These are phyloP conservation scores for Notocelia uddmanniana DNA, from an alignment of 2,888 invertebrate genomes.

Conservation along the genomic window DNA sequence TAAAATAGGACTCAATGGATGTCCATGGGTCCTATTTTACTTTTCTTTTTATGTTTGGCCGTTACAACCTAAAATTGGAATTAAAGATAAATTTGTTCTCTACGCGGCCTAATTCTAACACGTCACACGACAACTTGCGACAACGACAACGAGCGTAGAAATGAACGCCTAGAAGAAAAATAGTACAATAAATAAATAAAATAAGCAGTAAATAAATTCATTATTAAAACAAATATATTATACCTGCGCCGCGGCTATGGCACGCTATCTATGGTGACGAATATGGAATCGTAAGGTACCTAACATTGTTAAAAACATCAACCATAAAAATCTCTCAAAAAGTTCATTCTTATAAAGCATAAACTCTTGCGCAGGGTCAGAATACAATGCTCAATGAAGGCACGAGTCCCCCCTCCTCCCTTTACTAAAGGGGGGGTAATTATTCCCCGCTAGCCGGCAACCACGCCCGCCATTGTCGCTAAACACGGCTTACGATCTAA, in stretches of 20 bases:
- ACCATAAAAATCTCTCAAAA: slow-evolving; percentile 24
- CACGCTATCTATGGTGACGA: not conserved
- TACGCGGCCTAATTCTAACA: not conserved
- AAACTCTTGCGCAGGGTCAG: slow-evolving; percentile 64
- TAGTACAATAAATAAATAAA: no score
- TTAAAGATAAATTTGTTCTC: not conserved
- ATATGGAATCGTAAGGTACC: no score
- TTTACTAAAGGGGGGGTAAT: slow-evolving; percentile 66
- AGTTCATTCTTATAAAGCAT: slow-evolving; percentile 6
- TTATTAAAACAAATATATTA: no score
- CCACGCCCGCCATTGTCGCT: slow-evolving; percentile 83
- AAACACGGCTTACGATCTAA: slow-evolving; percentile 66
- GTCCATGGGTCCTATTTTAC: not conserved
- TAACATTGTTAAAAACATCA: slow-evolving; percentile 9
- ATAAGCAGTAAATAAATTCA: no score
- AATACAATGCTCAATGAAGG: slow-evolving; percentile 81
- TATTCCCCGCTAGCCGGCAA: slow-evolving; percentile 76
- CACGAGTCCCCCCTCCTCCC: slow-evolving; percentile 48
- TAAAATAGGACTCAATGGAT: no score
- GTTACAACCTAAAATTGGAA: not conserved
- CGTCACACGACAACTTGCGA: no score
- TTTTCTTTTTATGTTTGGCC: not conserved
- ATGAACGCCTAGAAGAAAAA: not conserved
- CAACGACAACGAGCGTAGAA: not conserved
- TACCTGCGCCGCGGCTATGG: no score